Percentiles rank a stretch among this genome's conserved stretches.
phyloP scores from a whole-genome alignment of 2,888 invertebrate genomes.

The Heliconius hortense region DNA sequence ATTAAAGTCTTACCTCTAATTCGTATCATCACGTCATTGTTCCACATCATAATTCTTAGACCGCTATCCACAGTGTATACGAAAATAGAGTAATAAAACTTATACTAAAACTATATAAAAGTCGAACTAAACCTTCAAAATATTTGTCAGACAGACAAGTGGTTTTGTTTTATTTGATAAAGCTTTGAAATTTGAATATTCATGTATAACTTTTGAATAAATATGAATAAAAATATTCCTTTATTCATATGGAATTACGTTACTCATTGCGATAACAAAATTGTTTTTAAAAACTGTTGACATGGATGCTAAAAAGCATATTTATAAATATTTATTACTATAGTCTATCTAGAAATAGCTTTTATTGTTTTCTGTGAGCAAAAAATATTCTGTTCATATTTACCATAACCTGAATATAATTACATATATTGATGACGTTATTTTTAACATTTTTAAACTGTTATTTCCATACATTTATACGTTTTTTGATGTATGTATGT shows the following conservation, averaged over 20 bases:
- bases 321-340: constrained; percentile 2
- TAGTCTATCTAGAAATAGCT: not conserved
- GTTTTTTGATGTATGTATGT: too few species aligned
- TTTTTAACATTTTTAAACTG: not conserved
- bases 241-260: constrained; percentile 17
- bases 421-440: not conserved
- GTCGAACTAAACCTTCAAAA: constrained; percentile 21
- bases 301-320: not conserved
- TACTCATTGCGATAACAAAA: constrained; percentile 14
- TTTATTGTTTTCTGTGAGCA: not conserved
- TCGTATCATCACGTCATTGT: constrained; percentile 47
- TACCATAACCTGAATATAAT: not conserved
- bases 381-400: not conserved
- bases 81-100: constrained; percentile 46
- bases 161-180: constrained; percentile 17
- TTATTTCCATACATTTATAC: too few species aligned
- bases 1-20: not conserved
- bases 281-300: constrained; percentile 8
- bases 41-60: constrained; percentile 49
- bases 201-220: constrained; percentile 21
- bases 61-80: constrained; percentile 40
- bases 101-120: constrained; percentile 30
- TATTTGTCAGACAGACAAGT: constrained; percentile 18
- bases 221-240: constrained; percentile 23
- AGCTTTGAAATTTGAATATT: constrained; percentile 24